Percentiles rank a stretch among this genome's conserved stretches.
Evolutionary conservation across 2,113 vertebrate species (phyloP).

Genomic region (Calypte anna): DNA sequence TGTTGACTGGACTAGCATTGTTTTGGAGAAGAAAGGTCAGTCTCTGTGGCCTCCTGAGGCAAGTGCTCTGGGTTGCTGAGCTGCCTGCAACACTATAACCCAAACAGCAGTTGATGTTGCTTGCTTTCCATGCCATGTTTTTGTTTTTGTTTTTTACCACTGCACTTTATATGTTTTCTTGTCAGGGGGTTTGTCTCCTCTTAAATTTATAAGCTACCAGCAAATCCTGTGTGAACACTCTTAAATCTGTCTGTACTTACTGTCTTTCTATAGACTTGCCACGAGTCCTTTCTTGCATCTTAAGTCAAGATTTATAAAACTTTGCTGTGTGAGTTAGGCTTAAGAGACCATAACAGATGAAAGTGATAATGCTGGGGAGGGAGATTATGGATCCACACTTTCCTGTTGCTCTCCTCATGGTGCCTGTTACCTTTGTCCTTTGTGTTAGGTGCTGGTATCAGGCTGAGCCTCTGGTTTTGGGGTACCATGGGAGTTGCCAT

Average conservation of each 20-base stretch:
- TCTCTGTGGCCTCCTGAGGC: neutral
- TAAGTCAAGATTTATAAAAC: neutral
- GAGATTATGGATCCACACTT: neutral
- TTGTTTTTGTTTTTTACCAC: rapidly evolving
- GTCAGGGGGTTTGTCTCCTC: neutral
- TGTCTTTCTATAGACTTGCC: neutral
- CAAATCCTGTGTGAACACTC: neutral
- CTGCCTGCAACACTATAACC: neutral
- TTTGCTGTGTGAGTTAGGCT: neutral
- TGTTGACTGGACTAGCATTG: neutral
- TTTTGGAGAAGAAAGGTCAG: neutral
- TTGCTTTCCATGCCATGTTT: neutral
- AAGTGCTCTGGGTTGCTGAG: neutral
- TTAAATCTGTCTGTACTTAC: neutral
- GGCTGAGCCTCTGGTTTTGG: neutral
- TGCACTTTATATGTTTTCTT: neutral
- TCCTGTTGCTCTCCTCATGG: neutral
- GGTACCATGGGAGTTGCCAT: neutral
- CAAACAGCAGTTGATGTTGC: neutral
- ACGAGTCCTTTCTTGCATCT: neutral
- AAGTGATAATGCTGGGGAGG: neutral
- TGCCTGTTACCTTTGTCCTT: neutral
- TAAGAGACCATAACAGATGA: neutral
- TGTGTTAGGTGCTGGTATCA: neutral
- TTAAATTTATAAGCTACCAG: neutral